phyloP scores from a whole-genome alignment of 2,113 vertebrate genomes.

The Columba janthina region DNA sequence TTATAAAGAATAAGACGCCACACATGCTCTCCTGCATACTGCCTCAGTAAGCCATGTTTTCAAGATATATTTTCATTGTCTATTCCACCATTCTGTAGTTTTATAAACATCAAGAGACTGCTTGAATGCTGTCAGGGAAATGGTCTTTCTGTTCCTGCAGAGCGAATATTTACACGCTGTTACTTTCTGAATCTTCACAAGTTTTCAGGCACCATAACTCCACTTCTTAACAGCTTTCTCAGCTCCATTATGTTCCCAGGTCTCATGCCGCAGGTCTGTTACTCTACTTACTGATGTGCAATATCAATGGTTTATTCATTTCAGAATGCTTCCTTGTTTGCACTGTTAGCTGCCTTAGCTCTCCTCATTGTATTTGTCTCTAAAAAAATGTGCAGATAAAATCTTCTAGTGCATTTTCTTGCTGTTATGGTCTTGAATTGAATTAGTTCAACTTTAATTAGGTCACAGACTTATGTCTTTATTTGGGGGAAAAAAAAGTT shows the following conservation, averaged over 20 bases:
- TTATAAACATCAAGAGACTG: background rate
- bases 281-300: background rate
- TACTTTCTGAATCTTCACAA: background rate
- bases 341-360: background rate
- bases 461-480: background rate
- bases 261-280: background rate
- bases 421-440: background rate
- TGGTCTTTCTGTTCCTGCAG: background rate
- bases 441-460: background rate
- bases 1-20: background rate
- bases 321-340: background rate
- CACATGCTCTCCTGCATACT: background rate
- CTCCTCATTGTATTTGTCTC: background rate
- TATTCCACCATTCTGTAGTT: background rate
- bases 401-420: background rate
- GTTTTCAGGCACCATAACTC: background rate
- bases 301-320: background rate
- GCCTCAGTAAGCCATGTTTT: background rate
- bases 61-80: background rate
- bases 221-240: background rate
- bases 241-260: background rate
- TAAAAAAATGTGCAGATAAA: background rate
- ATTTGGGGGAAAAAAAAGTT: background rate
- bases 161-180: background rate
- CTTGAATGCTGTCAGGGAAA: background rate